Evolutionary conservation across 2,888 invertebrate species (phyloP), one percentile per base, ranked within the genome.

Genomic region (Sipunculus nudus): DNA sequence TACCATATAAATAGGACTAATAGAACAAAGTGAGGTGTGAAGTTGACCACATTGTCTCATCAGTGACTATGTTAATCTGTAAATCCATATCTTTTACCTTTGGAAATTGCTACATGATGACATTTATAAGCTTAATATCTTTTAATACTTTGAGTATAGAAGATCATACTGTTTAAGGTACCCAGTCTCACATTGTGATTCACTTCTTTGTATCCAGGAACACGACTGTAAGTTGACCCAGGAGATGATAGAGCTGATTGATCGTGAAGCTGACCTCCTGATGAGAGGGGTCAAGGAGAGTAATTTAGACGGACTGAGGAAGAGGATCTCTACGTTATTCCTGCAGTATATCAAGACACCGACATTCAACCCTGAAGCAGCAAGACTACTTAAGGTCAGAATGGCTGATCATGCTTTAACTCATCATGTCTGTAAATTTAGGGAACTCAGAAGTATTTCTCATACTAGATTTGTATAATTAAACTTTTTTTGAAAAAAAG

Each of bases 251-350:
- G 83, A 85, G 49, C 84, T 92, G 47, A 85, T 92, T 48, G 90
- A 92, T 73, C 86, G 91, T 76, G 91, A 91, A 78, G 89, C 90
- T 58, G 88, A 89, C 67, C 85, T 92, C 10, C 79, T 91, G 16
- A 87, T 89, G 38, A 85, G 90, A 65, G 88, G 89, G 38, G 87
- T 90, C 47, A 85, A 86, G 55, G 84, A 86, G 47, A 82, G 85
- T 46, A 87, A 89, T 70, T 81, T 92, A 3, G 88, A 88, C 63
- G 88, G 88, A 65, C 83, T 92, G 41, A 87, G 91, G 67, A 88
- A 88, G 71, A 86, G 93, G 70, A 89, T 90, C 39, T 87, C 89
- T 39, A 85, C 84, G 6, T 74, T 86, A n/a, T 85, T 85, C 74
- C 75, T 85, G 60, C 84, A 85, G 70, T 84, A 83, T 73, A 79